Evolutionary conservation across 2,113 vertebrate species (phyloP).

Genomic region (Vidua macroura): DNA sequence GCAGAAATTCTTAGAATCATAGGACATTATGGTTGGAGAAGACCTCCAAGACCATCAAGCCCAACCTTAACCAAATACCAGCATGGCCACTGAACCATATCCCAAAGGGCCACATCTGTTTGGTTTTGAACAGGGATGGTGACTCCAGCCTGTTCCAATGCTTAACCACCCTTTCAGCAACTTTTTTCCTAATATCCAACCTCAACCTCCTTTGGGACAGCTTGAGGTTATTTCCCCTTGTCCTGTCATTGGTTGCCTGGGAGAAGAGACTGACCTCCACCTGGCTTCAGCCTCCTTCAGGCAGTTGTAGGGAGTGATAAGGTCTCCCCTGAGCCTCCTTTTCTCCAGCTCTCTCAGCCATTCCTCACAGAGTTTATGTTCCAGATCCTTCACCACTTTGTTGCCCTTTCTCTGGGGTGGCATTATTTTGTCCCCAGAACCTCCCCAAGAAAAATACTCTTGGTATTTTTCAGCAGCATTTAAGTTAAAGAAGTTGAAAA

Average conservation of each 20-base stretch:
- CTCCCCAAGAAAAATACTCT: not conserved
- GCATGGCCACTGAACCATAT: not conserved
- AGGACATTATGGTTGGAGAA: not conserved
- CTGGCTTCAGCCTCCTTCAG: not conserved
- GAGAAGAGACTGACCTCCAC: rapidly evolving
- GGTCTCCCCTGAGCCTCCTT: not conserved
- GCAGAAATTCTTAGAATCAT: not conserved
- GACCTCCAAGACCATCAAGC: not conserved
- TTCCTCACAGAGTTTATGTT: not conserved
- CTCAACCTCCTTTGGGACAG: not conserved
- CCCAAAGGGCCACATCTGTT: rapidly evolving
- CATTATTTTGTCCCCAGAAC: not conserved
- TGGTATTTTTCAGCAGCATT: not conserved
- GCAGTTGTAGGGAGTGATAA: not conserved
- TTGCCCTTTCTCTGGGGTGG: not conserved
- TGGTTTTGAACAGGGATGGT: not conserved
- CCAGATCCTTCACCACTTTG: not conserved
- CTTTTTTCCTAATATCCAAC: not conserved
- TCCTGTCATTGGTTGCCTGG: not conserved
- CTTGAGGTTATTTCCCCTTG: not conserved
- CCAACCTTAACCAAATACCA: not conserved
- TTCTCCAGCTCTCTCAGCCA: not conserved
- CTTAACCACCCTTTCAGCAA: not conserved
- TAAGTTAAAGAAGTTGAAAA: not conserved
- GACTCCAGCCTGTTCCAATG: not conserved